These are phyloP conservation scores for Phoenoteleia sp. DNA, from an alignment of 2,888 invertebrate genomes.

Conservation along the genomic window DNA sequence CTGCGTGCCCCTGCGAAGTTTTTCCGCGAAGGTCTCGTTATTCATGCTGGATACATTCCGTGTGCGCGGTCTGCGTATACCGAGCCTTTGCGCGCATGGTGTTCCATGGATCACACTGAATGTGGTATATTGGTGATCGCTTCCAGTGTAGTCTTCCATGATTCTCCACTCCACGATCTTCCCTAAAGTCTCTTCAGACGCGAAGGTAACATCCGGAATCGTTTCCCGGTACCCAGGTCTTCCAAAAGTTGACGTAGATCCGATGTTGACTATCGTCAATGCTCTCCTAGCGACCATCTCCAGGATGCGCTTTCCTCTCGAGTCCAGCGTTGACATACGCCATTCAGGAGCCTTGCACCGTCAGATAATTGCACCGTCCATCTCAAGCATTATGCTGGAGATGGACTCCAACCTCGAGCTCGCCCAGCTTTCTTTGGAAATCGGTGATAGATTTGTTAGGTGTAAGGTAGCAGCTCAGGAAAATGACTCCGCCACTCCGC, in stretches of 20 bases:
- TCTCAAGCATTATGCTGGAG: too few species aligned
- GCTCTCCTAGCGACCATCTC: constrained; percentile 51
- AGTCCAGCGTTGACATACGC: constrained; percentile 14
- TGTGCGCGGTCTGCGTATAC: not conserved
- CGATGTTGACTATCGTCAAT: constrained; percentile 33
- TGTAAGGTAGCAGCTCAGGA: too few species aligned
- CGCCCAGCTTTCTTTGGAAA: too few species aligned
- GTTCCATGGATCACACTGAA: not conserved
- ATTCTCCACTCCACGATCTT: too few species aligned
- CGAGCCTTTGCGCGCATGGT: not conserved
- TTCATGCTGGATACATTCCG: constrained; percentile 29
- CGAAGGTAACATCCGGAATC: not conserved
- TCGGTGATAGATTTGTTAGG: too few species aligned
- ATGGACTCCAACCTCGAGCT: too few species aligned
- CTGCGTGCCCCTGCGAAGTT: not conserved
- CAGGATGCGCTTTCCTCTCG: constrained; percentile 40
- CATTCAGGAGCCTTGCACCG: constrained; percentile 19
- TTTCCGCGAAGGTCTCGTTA: not conserved
- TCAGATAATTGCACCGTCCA: too few species aligned
- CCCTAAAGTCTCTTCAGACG: too few species aligned
- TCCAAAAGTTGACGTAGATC: not conserved
- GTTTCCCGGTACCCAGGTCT: too few species aligned
- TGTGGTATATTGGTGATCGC: too few species aligned
- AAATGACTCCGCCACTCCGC: too few species aligned
- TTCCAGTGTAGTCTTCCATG: too few species aligned